phyloP scores from a whole-genome alignment of 2,113 vertebrate genomes.

The Nanorana parkeri region DNA sequence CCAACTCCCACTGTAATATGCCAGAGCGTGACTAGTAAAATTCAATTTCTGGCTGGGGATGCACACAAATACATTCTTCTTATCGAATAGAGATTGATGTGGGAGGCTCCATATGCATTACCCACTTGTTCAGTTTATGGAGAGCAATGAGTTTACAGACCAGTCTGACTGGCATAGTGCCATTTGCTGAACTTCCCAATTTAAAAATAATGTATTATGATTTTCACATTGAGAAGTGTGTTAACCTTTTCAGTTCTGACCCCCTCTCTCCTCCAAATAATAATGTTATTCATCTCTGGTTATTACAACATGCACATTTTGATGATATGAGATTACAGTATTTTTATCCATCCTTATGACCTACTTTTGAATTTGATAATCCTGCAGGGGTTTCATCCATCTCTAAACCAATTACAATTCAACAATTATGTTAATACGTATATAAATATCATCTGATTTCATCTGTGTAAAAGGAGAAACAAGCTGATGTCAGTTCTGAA shows the following conservation, averaged over 20 bases:
- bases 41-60: conserved; percentile 33
- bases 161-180: conserved; percentile 39
- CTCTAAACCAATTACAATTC: conserved; percentile 5
- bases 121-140: conserved; percentile 54
- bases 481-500: no score
- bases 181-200: background rate
- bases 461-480: no score
- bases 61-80: conserved; percentile 17
- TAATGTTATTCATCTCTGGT: background rate
- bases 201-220: background rate
- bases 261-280: background rate
- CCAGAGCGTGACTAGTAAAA: conserved; percentile 52
- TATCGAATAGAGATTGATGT: conserved; percentile 49
- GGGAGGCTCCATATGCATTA: conserved; percentile 54
- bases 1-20: conserved; percentile 22
- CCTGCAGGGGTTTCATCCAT: conserved; percentile 26
- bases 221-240: no score
- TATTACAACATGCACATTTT: background rate
- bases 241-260: background rate
- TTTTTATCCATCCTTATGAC: background rate
- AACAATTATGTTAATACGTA: no score
- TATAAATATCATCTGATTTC: no score
- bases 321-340: background rate
- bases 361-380: conserved; percentile 6
- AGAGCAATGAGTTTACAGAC: conserved; percentile 36